phyloP scores from a whole-genome alignment of 2,797 vertebrate genomes.

The Lacerta agilis region DNA sequence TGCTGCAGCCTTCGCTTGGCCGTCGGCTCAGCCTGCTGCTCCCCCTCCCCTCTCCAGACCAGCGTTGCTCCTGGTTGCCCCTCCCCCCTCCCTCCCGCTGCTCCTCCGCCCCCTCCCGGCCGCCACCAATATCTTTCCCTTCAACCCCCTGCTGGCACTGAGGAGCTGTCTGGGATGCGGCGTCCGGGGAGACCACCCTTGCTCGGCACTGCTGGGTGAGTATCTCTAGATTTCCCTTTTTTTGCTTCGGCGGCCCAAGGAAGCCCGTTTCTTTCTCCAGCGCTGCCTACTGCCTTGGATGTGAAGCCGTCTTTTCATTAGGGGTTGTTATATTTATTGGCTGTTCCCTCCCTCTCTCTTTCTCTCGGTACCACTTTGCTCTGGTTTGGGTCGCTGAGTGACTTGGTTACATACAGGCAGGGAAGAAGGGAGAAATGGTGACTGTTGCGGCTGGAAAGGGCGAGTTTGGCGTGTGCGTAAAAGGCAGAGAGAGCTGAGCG shows the following conservation, averaged over 20 bases:
- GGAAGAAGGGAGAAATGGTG: conserved; percentile 34
- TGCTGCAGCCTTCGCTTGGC: neutral
- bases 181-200: conserved; percentile 1
- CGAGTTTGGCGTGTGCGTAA: neutral
- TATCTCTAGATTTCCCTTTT: neutral
- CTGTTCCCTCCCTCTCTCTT: neutral
- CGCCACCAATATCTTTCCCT: neutral
- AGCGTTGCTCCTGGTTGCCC: neutral
- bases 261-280: neutral
- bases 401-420: conserved; percentile 18
- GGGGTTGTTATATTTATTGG: neutral
- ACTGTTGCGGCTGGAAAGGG: neutral
- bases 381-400: conserved; percentile 1
- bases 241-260: neutral
- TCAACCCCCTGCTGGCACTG: neutral
- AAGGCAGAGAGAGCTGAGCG: neutral
- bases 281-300: neutral
- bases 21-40: neutral
- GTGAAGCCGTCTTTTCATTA: neutral
- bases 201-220: conserved; percentile 5
- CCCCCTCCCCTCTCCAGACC: neutral
- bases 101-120: neutral
- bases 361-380: neutral
- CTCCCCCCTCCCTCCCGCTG: neutral
- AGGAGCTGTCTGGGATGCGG: conserved; percentile 13